Evolutionary conservation across 2,888 invertebrate species (phyloP), one percentile per base, ranked within the genome.

Genomic region (Ennomos erosarius): DNA sequence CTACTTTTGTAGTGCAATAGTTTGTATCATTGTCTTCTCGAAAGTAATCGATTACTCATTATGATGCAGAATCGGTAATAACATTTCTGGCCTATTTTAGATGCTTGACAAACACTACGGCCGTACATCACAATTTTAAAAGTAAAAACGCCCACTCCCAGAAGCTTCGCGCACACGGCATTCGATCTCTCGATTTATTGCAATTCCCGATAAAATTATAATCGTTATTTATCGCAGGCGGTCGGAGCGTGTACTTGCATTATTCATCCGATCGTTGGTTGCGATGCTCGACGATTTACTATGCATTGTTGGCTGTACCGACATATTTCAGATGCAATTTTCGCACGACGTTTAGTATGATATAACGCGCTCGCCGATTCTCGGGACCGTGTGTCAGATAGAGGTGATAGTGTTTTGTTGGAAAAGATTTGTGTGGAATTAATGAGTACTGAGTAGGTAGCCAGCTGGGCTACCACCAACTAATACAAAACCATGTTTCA

Each of bases 191-290:
- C 78, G 81, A 88, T 88, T 86, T 89, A 89, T 89, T 83, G 80
- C 76, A 78, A 78, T 82, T 79, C 81, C 73, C 84, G 87, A 89
- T 88, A 88, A 89, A 88, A 90, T 89, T 87, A 89, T 88, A 89
- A 89, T 87, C 86, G 87, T 88, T 86, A 89, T 89, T 89, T 89
- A 90, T 87, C 81, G 83, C 76, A 55, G 65, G 67, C 65, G 68
- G 63, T 69, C 64, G 69, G 71, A 78, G 75, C 87, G 86, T 85
- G 85, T 82, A 79, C 77, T 73, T 89, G 87, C 85, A 89, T 89
- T 86, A 89, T 90, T 90, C 88, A 90, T 88, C 67, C 67, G 74
- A 75, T 73, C 65, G 75, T 71, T 73, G 78, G 76, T 77, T 76
- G 79, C 77, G 78, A 78, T 77, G 84, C 80, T 74, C 73, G 71